Percentiles rank a stretch among this genome's conserved stretches.
Evolutionary conservation across 2,113 vertebrate species (phyloP).

Genomic region (Python bivittatus): DNA sequence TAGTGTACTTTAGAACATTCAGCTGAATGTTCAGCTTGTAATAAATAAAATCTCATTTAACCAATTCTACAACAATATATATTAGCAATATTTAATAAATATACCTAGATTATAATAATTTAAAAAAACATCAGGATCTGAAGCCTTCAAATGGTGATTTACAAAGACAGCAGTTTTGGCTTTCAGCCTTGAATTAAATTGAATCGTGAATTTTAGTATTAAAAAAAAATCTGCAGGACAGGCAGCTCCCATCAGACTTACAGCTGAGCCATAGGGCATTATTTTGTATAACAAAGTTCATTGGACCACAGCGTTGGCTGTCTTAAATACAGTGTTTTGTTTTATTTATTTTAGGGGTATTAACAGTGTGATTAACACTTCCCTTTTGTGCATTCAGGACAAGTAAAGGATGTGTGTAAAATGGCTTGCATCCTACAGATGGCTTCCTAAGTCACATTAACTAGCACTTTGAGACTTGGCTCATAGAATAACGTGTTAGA

Average conservation of each 20-base stretch:
- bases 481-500: neutral
- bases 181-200: neutral
- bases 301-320: neutral
- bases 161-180: neutral
- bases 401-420: neutral
- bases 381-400: neutral
- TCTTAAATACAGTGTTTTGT: neutral
- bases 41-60: too few species aligned
- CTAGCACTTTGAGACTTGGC: neutral
- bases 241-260: neutral
- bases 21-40: too few species aligned
- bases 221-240: neutral
- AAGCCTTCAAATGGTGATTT: neutral
- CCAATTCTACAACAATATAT: too few species aligned
- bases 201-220: neutral
- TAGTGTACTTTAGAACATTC: too few species aligned
- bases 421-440: neutral
- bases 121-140: neutral
- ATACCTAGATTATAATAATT: neutral
- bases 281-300: conserved; percentile 6
- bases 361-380: neutral
- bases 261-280: neutral
- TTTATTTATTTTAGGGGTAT: neutral
- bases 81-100: too few species aligned
- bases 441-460: neutral